phyloP scores from a whole-genome alignment of 2,888 invertebrate species.

The Eupithecia tripunctaria region DNA sequence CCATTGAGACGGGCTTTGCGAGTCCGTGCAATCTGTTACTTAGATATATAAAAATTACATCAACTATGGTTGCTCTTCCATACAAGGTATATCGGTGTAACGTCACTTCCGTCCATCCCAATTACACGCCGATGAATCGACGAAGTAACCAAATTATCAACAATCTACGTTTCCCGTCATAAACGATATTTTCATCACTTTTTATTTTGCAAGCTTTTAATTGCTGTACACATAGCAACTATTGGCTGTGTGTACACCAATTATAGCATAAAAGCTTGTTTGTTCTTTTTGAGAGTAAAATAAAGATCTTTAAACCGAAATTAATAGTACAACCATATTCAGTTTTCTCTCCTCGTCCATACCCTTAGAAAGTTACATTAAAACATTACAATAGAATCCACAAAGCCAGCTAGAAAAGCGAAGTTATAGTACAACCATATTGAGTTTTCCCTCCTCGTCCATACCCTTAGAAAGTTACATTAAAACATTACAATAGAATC shows the following conservation, averaged over 20 bases:
- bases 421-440: too few relatives aligned
- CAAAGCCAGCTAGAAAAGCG: neutral
- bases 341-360: too few relatives aligned
- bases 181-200: neutral
- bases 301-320: too few relatives aligned
- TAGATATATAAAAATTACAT: too few relatives aligned
- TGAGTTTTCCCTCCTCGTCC: too few relatives aligned
- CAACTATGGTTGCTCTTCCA: neutral
- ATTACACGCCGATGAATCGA: slow-evolving; percentile 64
- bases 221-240: too few relatives aligned
- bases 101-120: slow-evolving; percentile 57
- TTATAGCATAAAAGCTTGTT: too few relatives aligned
- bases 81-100: slow-evolving; percentile 12
- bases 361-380: too few relatives aligned
- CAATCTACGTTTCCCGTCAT: slow-evolving; percentile 44
- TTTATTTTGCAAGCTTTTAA: neutral
- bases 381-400: neutral
- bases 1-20: slow-evolving; percentile 38
- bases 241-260: neutral
- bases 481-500: neutral
- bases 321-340: too few relatives aligned
- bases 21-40: too few relatives aligned
- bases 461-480: too few relatives aligned
- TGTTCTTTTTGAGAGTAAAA: too few relatives aligned
- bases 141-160: slow-evolving; percentile 68